phyloP scores from a whole-genome alignment of 2,888 invertebrate genomes.

The Anthophora plumipes region DNA sequence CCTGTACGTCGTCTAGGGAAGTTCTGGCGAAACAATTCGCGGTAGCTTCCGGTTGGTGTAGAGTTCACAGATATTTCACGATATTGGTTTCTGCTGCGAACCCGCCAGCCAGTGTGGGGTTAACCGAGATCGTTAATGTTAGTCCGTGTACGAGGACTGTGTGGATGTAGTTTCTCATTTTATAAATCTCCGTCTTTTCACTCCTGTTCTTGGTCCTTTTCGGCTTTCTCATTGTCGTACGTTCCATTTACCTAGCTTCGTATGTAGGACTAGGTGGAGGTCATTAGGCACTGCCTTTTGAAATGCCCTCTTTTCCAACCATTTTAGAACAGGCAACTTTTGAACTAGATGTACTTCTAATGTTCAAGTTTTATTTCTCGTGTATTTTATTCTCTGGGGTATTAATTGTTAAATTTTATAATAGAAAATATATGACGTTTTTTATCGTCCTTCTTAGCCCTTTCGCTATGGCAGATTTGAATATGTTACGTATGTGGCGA shows the following conservation, averaged over 20 bases:
- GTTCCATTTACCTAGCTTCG: background rate
- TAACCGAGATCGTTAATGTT: conserved; percentile 73
- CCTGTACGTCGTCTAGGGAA: conserved; percentile 53
- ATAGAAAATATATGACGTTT: too few species aligned
- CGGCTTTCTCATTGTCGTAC: background rate
- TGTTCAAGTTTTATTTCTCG: background rate
- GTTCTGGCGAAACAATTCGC: conserved; percentile 68
- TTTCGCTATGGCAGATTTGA: too few species aligned
- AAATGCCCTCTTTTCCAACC: background rate
- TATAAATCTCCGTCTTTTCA: conserved; percentile 34
- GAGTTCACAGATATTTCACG: conserved; percentile 70
- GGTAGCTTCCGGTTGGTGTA: conserved; percentile 58
- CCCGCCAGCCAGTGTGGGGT: conserved; percentile 50
- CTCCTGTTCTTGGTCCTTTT: conserved; percentile 3
- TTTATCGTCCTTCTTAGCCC: too few species aligned
- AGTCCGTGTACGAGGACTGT: conserved; percentile 42
- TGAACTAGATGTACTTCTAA: background rate
- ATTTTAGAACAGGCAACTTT: background rate
- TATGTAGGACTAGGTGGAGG: background rate
- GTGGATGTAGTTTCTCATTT: conserved; percentile 39
- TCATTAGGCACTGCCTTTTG: background rate
- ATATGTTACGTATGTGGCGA: too few species aligned
- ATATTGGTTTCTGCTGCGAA: conserved; percentile 63
- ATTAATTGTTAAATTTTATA: background rate
- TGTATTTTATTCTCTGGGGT: background rate